Evolutionary conservation across 2,888 invertebrate genomes (phyloP).

Genomic region (Hymenopus coronatus): DNA sequence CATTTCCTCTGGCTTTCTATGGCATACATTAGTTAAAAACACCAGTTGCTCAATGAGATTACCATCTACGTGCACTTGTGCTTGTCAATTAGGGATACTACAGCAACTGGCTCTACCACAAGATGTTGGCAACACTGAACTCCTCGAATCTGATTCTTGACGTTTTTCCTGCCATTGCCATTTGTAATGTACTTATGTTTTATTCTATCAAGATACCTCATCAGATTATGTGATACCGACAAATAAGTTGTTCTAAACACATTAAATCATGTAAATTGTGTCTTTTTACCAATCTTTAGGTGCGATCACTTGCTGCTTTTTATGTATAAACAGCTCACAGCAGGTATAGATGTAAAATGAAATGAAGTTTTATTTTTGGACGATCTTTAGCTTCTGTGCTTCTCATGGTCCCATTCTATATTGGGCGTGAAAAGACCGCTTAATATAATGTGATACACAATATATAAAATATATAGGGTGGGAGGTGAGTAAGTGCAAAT

Average conservation of each 20-base stretch:
- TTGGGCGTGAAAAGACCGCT: no score
- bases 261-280: neutral
- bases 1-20: neutral
- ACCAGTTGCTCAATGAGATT: neutral
- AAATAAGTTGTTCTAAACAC: neutral
- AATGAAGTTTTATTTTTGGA: no score
- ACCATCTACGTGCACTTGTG: neutral
- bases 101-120: neutral
- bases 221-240: neutral
- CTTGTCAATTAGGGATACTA: neutral
- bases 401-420: no score
- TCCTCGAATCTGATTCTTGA: neutral
- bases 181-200: neutral
- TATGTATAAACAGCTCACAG: no score
- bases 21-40: neutral
- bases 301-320: no score
- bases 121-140: neutral
- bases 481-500: no score
- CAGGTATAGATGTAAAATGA: no score
- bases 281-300: no score
- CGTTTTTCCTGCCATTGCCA: neutral
- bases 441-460: no score
- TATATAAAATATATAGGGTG: no score
- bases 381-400: no score
- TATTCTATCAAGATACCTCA: neutral